Conservation (phyloP, 2,888 invertebrate species). For the Aphodius granarius region DNA sequence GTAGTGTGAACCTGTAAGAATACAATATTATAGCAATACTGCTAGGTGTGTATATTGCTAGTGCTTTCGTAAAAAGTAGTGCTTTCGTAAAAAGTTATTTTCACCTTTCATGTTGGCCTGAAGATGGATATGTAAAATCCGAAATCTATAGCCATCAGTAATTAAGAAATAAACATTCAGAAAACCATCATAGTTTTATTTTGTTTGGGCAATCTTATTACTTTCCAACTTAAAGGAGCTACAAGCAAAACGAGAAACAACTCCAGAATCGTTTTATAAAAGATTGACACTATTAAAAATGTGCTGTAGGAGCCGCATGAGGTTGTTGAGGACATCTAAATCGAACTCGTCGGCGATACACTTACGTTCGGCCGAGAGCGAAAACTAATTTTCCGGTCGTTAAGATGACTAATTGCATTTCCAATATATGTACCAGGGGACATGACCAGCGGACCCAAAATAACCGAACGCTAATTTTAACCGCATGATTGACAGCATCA, state of each 20-base stretch:
- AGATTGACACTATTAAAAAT: not conserved
- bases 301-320: not conserved
- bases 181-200: too few species aligned
- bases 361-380: not conserved
- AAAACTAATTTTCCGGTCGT: slow-evolving; percentile 13
- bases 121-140: too few species aligned
- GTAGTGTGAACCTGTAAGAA: slow-evolving; percentile 47
- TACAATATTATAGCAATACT: not conserved
- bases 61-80: too few species aligned
- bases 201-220: too few species aligned
- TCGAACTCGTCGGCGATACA: not conserved
- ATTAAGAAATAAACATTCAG: too few species aligned
- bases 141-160: too few species aligned
- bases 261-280: not conserved
- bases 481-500: slow-evolving; percentile 5
- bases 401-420: slow-evolving; percentile 11
- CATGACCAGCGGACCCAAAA: not conserved
- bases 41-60: too few species aligned
- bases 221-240: too few species aligned
- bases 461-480: slow-evolving; percentile 3
- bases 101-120: too few species aligned
- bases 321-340: not conserved
- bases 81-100: too few species aligned
- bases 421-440: slow-evolving; percentile 3
- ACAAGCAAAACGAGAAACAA: too few species aligned